Base-by-base conservation (phyloP, 1,140 invertebrate genomes). In the Bemisia tabaci region DNA sequence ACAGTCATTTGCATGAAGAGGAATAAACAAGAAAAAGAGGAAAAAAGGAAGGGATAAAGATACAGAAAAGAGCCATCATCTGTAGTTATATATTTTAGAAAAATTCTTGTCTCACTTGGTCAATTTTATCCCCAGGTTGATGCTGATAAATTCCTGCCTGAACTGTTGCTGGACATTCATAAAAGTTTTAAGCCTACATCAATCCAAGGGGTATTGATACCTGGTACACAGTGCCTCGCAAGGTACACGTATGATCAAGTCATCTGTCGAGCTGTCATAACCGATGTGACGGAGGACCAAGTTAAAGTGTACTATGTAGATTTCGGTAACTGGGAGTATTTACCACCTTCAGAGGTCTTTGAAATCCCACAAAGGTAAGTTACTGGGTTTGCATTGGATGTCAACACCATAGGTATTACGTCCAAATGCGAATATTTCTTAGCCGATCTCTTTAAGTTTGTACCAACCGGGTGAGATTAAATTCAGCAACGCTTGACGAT, bases 291-390 rank as follows among this genome's bases (percentile, higher is more conserved):
- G 48, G 81, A 81, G 61, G 76, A 76, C 63, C 75, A 78, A 26
- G 84, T 82, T 71, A 83, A 86, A 77, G 79, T 90, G 21, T 88
- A 85, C 71, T 91, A 87, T 73, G 86, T 89, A 22, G 89, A 91
- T 76, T 90, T 86, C 74, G 89, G 89, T 9, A 86, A 88, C 70
- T 85, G 83, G 2, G 88, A 89, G 77, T 73, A 83, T 68, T 79
- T 90, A 25, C 79, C 82, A 2, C 82, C 84, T 39, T 81, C 83
- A 67, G 82, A 87, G 69, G 82, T 91, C 33, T 91, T 82, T 75
- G 82, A 87, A 75, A 83, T 91, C 69, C 87, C 88, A 1, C 77
- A 82, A 27, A 82, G 85, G 70, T 85, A 83, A 75, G 80, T 68
- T n/a, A n/a, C n/a, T n/a, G n/a, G n/a, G n/a, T n/a, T n/a, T n/a